Evolutionary conservation across 64 coral and sea anemone species (phyloP).

Genomic region (Montipora cactus): DNA sequence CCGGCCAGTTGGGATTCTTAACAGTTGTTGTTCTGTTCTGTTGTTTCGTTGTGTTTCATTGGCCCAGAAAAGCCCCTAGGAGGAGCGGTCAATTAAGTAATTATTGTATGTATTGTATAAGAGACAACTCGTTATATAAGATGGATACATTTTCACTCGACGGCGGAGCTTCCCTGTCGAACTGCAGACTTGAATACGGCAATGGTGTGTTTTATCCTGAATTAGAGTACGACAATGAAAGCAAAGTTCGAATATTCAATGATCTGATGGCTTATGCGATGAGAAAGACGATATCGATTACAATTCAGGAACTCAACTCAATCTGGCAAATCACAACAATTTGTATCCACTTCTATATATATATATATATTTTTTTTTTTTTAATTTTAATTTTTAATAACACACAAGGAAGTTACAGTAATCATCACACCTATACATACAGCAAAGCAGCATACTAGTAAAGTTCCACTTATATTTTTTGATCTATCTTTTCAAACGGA

Average conservation of each 20-base stretch:
- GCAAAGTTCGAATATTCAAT: not conserved
- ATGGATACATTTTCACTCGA: not conserved
- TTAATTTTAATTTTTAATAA: too few species aligned
- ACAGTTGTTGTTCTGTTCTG: too few species aligned
- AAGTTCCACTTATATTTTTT: not conserved
- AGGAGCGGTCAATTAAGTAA: too few species aligned
- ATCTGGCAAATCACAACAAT: not conserved
- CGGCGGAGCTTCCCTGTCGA: not conserved
- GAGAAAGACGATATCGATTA: not conserved
- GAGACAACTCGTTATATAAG: not conserved
- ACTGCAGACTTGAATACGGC: not conserved
- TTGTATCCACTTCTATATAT: not conserved
- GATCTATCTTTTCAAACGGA: not conserved
- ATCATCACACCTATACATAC: too few species aligned
- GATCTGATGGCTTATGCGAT: not conserved
- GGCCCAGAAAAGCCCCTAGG: too few species aligned
- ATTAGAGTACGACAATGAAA: not conserved
- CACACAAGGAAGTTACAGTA: too few species aligned
- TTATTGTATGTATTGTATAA: too few species aligned
- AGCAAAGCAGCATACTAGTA: too few species aligned
- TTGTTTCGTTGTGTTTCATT: too few species aligned
- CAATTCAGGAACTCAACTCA: not conserved
- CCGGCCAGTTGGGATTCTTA: too few species aligned
- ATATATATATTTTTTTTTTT: too few species aligned
- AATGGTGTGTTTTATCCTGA: not conserved